Percentiles rank a stretch among this genome's conserved stretches.
Conservation (phyloP, 2,797 vertebrate genomes). For the Sebastes umbrosus region DNA sequence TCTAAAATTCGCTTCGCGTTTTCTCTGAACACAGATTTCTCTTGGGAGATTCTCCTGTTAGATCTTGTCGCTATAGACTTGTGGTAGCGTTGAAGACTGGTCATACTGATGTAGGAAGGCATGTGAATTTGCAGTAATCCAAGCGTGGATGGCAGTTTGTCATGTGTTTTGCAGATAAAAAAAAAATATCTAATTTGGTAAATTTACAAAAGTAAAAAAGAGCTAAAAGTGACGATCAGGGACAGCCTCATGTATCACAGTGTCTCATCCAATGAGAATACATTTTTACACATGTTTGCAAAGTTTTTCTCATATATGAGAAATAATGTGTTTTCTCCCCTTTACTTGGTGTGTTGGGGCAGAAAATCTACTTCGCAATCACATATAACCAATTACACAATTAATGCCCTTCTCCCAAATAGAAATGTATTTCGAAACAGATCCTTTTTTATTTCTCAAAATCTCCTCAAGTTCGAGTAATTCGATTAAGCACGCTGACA, state of each 20-base stretch:
- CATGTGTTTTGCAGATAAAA: background rate
- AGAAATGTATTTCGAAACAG: constrained; percentile 2
- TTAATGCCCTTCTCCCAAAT: background rate
- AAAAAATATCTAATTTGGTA: background rate
- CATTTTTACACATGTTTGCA: background rate
- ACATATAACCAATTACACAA: background rate
- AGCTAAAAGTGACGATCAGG: background rate
- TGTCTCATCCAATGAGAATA: background rate
- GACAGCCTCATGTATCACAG: background rate
- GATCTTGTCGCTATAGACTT: background rate
- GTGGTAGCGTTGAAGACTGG: background rate
- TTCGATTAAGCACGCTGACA: constrained; percentile 42
- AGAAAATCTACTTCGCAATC: background rate
- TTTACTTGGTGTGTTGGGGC: background rate
- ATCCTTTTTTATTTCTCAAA: background rate
- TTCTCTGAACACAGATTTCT: background rate
- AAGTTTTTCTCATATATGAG: background rate
- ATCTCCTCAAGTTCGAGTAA: constrained; percentile 37
- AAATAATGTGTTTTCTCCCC: background rate
- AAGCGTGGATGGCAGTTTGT: background rate
- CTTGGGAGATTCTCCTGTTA: background rate
- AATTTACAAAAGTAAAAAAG: background rate
- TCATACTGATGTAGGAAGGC: background rate
- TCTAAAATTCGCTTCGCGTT: background rate
- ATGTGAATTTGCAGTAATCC: background rate